Percentiles rank a stretch among this genome's conserved stretches.
Conservation (phyloP, 1,140 invertebrate genomes). For the Drosophila prosaltans region DNA sequence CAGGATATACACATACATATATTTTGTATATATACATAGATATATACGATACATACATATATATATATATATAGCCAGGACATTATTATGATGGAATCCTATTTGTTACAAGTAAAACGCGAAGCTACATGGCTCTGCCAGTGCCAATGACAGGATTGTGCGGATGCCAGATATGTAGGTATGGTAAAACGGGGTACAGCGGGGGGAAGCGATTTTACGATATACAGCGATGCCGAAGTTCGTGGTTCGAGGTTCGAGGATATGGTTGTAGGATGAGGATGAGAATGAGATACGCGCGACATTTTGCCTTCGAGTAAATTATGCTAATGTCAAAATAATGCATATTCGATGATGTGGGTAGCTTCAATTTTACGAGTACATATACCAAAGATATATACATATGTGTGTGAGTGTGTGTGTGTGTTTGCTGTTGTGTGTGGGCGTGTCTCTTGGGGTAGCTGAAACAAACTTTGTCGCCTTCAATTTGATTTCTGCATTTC, state of each 20-base stretch:
- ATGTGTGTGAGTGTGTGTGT: constrained; percentile 24
- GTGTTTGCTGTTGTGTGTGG: background rate
- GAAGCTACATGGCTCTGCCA: constrained; percentile 60
- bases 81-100: constrained; percentile 82
- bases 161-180: constrained; percentile 11
- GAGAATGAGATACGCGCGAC: constrained; percentile 34
- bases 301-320: constrained; percentile 68
- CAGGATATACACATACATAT: constrained; percentile 52
- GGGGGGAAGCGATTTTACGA: background rate
- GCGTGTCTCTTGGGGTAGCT: background rate
- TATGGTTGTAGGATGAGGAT: constrained; percentile 19
- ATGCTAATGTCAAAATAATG: constrained; percentile 83
- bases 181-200: constrained; percentile 4
- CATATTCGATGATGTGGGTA: constrained; percentile 80
- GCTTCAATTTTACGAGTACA: constrained; percentile 8
- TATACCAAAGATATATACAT: background rate
- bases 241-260: background rate
- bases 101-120: constrained; percentile 75
- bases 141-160: constrained; percentile 71
- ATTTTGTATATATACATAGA: background rate
- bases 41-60: constrained; percentile 14
- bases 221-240: background rate
- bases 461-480: constrained; percentile 18
- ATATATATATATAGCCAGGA: constrained; percentile 42
- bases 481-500: constrained; percentile 15